Evolutionary conservation across 2,888 invertebrate species (phyloP).

Genomic region (Tanypteryx hageni): DNA sequence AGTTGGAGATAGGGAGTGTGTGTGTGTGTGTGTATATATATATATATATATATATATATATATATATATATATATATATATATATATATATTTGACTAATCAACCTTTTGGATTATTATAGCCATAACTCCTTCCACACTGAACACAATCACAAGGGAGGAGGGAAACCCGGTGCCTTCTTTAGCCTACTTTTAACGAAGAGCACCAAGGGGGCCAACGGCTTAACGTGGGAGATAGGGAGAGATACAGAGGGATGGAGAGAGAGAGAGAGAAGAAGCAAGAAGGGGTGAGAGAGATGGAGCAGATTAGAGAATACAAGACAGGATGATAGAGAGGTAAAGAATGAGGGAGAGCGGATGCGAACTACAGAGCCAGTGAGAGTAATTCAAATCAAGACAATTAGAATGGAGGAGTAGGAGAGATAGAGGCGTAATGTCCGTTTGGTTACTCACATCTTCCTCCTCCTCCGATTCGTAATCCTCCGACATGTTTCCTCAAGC

Average conservation of each 20-base stretch:
- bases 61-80: too few species aligned
- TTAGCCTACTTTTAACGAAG: too few species aligned
- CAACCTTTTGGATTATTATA: too few species aligned
- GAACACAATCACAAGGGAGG: too few species aligned
- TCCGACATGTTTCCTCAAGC: slow-evolving; percentile 19
- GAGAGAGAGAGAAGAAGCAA: neutral
- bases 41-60: too few species aligned
- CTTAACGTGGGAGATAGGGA: neutral
- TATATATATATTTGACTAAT: too few species aligned
- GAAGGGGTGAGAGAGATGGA: neutral
- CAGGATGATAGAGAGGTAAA: neutral
- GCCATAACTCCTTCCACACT: too few species aligned
- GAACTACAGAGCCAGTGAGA: neutral
- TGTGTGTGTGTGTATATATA: too few species aligned
- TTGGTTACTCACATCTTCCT: slow-evolving; percentile 5
- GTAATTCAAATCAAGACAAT: neutral
- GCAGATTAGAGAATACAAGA: neutral
- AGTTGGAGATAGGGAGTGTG: neutral
- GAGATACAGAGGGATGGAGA: neutral
- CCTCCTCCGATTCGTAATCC: slow-evolving; percentile 21
- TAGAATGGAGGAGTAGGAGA: neutral
- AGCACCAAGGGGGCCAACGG: too few species aligned
- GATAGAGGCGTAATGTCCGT: neutral
- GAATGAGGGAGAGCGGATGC: neutral
- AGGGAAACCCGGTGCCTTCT: too few species aligned